These are phyloP conservation scores for Galleria mellonella DNA, from an alignment of 1,140 invertebrate genomes.

Conservation along the genomic window DNA sequence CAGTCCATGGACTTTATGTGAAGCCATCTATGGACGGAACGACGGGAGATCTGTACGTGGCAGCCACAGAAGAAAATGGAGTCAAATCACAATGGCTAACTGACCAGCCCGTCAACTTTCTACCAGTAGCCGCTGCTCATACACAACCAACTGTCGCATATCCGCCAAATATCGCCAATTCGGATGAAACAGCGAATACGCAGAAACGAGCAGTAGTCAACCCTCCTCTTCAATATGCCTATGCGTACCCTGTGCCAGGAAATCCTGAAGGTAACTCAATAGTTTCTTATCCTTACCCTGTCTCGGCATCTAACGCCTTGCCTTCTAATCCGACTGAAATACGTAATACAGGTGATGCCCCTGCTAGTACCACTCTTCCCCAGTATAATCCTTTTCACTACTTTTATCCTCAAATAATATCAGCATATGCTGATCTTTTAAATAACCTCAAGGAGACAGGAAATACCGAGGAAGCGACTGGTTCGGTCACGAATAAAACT, in stretches of 20 bases:
- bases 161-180: conserved; percentile 17
- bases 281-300: conserved; percentile 26
- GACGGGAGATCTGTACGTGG: conserved; percentile 61
- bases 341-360: conserved; percentile 14
- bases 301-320: conserved; percentile 8
- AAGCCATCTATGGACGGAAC: conserved; percentile 53
- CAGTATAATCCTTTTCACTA: conserved; percentile 36
- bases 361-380: conserved; percentile 6
- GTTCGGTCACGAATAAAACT: conserved; percentile 12
- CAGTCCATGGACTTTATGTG: conserved; percentile 53
- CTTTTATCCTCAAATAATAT: conserved; percentile 55
- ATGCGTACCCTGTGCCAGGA: conserved; percentile 26
- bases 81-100: conserved; percentile 51
- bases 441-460: conserved; percentile 30
- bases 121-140: conserved; percentile 25
- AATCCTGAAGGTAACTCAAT: conserved; percentile 17
- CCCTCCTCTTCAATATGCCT: conserved; percentile 38
- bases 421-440: conserved; percentile 38
- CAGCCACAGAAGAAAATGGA: conserved; percentile 56
- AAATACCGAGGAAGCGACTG: conserved; percentile 20
- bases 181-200: conserved; percentile 27
- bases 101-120: conserved; percentile 50
- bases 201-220: conserved; percentile 38
- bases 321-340: conserved; percentile 12
- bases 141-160: conserved; percentile 19